Conservation (phyloP, 2,797 vertebrate genomes). For the Lagorchestes hirsutus region DNA sequence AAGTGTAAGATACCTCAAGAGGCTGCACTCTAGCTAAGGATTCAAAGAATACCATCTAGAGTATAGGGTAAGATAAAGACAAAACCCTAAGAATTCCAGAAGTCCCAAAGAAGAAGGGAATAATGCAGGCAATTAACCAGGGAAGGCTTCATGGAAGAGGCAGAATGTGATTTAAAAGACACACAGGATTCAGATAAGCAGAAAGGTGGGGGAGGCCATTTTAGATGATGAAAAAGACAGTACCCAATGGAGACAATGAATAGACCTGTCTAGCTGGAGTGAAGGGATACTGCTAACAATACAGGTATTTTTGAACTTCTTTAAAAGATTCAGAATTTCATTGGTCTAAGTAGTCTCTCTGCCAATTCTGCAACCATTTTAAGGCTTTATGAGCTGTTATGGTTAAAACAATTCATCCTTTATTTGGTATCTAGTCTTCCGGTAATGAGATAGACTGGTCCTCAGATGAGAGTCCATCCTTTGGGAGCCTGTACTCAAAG, state of each 20-base stretch:
- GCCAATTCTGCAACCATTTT: neutral
- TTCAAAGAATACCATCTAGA: neutral
- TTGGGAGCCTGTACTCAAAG: neutral
- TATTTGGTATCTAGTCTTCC: neutral
- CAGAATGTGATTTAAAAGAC: neutral
- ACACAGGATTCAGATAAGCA: neutral
- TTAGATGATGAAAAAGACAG: neutral
- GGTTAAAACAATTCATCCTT: neutral
- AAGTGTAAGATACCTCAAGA: slow-evolving; percentile 13
- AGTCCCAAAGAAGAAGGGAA: slow-evolving; percentile 22
- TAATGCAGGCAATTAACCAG: neutral
- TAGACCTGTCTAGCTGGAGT: neutral
- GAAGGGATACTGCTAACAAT: neutral
- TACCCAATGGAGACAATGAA: neutral
- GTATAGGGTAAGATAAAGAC: neutral
- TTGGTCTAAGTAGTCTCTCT: neutral
- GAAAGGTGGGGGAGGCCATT: neutral
- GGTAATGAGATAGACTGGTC: neutral
- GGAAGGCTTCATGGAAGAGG: neutral
- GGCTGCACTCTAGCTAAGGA: neutral
- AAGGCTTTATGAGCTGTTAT: neutral
- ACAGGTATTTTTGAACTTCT: neutral
- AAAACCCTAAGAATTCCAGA: neutral
- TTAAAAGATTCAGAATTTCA: neutral
- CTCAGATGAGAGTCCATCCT: neutral